Evolutionary conservation across 2,113 vertebrate genomes (phyloP), one percentile per base, ranked within the genome.

Genomic region (Spheniscus mendiculus): DNA sequence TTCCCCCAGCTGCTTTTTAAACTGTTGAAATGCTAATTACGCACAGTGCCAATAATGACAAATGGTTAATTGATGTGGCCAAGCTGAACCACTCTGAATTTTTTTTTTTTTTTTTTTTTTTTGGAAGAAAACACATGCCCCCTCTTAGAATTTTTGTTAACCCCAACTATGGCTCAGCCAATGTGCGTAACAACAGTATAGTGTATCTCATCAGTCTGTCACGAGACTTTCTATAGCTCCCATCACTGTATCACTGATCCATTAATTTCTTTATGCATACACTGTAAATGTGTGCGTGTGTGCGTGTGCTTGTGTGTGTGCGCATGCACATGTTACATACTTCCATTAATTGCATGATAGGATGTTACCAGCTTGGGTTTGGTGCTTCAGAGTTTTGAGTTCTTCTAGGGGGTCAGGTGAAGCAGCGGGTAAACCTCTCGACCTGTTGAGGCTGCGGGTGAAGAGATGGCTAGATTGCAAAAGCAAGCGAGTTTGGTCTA

Each of bases 261-360:
- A 97, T 97, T 95, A 93, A 93, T 97, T 96, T 83, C 93, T 94
- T 82, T 80, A 86, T 97, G 88, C 96, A 97, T 97, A 96, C 87
- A 93, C 94, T 80, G 95, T 97, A 95, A 93, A 78, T 15, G 52
- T 96, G 91, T 74, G 38, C 87, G 69, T 95, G 40, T 90, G 91
- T 77, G n/a, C 87, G 69, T 95, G 40, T 91, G 80, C 81, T 63
- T 78, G 78, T 87, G 82, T 78, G 56, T 98, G 91, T 84, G 96
- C 95, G 95, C 97, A 96, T 97, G 96, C 97, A 97, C 91, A 36
- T 96, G 56, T 93, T 89, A 77, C 80, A 34, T 96, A 49, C 58
- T 81, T 93, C 85, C 78, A 93, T 95, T 98, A 95, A 94, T 92
- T 96, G 84, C 92, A 91, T 96, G 93, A 36, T 89, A 96, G 92